Percentiles rank a stretch among this genome's conserved stretches.
Conservation (phyloP, 2,888 invertebrate species). For the Hoplodrina ambigua region DNA sequence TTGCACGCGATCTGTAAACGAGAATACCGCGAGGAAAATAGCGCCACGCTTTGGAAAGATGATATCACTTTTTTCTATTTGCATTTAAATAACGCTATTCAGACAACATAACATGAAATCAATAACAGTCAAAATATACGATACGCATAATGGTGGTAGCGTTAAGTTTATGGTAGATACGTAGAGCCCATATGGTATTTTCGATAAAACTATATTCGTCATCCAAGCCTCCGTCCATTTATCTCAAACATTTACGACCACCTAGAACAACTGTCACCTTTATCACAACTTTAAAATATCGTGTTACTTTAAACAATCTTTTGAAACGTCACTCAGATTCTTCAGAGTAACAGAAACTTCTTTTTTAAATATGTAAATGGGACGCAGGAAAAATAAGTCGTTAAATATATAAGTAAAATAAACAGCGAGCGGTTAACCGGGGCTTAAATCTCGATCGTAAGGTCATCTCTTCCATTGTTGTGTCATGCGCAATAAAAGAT, state of each 20-base stretch:
- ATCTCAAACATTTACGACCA: slow-evolving; percentile 77
- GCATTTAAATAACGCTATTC: slow-evolving; percentile 35
- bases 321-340: slow-evolving; percentile 32
- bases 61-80: slow-evolving; percentile 46
- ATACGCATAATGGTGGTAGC: slow-evolving; percentile 50
- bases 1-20: slow-evolving; percentile 19
- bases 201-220: slow-evolving; percentile 66
- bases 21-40: slow-evolving; percentile 41
- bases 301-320: slow-evolving; percentile 35
- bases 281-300: slow-evolving; percentile 65
- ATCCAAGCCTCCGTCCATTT: slow-evolving; percentile 65
- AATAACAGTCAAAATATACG: slow-evolving; percentile 38
- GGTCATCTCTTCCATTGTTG: slow-evolving; percentile 86
- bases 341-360: slow-evolving; percentile 19
- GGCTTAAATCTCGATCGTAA: slow-evolving; percentile 79
- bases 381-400: slow-evolving; percentile 57
- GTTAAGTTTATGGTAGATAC: slow-evolving; percentile 36
- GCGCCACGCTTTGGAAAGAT: slow-evolving; percentile 20
- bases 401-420: slow-evolving; percentile 69
- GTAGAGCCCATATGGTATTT: slow-evolving; percentile 47
- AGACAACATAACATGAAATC: slow-evolving; percentile 21
- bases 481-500: slow-evolving; percentile 85
- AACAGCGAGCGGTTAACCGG: slow-evolving; percentile 72
- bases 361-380: slow-evolving; percentile 48
- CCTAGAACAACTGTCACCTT: slow-evolving; percentile 65